Evolutionary conservation across 92 coral and sea anemone genomes (phyloP).

Genomic region (Anthopleura xanthogrammica): DNA sequence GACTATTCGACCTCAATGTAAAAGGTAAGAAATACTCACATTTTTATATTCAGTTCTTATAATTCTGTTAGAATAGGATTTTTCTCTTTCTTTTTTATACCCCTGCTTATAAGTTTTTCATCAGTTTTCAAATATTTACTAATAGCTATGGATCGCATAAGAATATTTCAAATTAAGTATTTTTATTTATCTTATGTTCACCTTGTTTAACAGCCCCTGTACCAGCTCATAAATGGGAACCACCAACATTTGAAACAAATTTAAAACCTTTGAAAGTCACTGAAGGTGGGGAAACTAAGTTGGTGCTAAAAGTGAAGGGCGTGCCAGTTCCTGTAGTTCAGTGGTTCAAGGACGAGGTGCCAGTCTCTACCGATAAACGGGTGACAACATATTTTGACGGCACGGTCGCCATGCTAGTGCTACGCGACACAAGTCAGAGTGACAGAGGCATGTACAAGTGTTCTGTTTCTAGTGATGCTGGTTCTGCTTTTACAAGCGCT

Average conservation of each 20-base stretch:
- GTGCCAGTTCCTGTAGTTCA: slow-evolving; percentile 48
- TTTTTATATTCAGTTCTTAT: neutral
- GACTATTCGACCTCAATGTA: slow-evolving; percentile 40
- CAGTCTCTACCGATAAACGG: slow-evolving; percentile 22
- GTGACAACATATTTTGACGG: slow-evolving; percentile 40
- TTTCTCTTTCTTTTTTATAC: too few relatives aligned
- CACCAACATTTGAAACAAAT: slow-evolving; percentile 42
- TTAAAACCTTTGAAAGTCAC: slow-evolving; percentile 42
- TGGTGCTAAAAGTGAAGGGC: slow-evolving; percentile 28
- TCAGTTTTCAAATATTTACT: too few relatives aligned
- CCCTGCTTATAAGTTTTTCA: too few relatives aligned
- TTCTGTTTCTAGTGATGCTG: slow-evolving; percentile 78
- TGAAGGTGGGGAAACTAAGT: slow-evolving; percentile 54
- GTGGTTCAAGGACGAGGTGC: slow-evolving; percentile 60
- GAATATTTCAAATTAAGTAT: neutral
- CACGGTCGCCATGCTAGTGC: slow-evolving; percentile 60
- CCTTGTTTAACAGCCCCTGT: slow-evolving; percentile 34
- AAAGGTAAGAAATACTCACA: slow-evolving; percentile 25
- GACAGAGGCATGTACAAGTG: slow-evolving; percentile 96
- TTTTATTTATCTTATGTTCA: neutral
- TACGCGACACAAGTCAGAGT: slow-evolving; percentile 56
- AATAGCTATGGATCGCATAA: too few relatives aligned
- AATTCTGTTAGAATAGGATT: too few relatives aligned
- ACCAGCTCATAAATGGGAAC: slow-evolving; percentile 40
- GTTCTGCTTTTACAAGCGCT: slow-evolving; percentile 84